Percentiles rank a stretch among this genome's conserved stretches.
Conservation (phyloP, 2,113 vertebrate species). For the Pygoscelis antarcticus region DNA sequence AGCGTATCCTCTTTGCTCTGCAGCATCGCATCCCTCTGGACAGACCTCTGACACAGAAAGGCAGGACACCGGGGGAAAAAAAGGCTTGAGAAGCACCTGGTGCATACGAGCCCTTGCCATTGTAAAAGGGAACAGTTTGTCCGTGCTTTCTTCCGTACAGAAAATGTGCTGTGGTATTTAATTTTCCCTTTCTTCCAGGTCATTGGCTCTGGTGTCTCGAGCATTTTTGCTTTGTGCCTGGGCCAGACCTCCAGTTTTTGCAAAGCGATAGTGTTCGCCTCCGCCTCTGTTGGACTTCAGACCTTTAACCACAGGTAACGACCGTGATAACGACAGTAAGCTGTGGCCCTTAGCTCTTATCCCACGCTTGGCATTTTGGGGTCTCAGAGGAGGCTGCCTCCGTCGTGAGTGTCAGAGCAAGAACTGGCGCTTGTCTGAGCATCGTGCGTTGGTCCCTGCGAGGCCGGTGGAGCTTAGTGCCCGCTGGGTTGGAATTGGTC, state of each 20-base stretch:
- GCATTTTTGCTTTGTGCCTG: conserved; percentile 87
- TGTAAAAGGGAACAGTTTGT: background rate
- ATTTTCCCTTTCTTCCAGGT: conserved; percentile 74
- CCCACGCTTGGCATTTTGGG: background rate
- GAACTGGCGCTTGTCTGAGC: background rate
- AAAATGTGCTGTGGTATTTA: background rate
- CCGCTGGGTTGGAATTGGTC: background rate
- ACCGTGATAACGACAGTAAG: rapidly evolving
- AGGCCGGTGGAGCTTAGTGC: background rate
- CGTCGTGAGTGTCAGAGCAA: rapidly evolving
- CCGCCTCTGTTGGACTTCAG: conserved; percentile 87
- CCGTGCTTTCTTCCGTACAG: background rate
- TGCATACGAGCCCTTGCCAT: background rate
- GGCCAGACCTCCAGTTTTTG: conserved; percentile 87
- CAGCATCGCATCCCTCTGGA: background rate
- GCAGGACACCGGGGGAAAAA: rapidly evolving
- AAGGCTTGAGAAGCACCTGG: background rate
- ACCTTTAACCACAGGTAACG: conserved; percentile 94
- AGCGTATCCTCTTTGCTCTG: background rate
- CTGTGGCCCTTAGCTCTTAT: background rate
- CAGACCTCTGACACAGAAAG: background rate
- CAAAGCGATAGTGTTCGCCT: conserved; percentile 86
- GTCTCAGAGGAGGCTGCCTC: background rate
- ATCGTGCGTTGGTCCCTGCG: rapidly evolving
- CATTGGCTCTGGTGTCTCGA: conserved; percentile 89